phyloP scores from a whole-genome alignment of 1,140 invertebrate species.

The Hyles vespertilio region DNA sequence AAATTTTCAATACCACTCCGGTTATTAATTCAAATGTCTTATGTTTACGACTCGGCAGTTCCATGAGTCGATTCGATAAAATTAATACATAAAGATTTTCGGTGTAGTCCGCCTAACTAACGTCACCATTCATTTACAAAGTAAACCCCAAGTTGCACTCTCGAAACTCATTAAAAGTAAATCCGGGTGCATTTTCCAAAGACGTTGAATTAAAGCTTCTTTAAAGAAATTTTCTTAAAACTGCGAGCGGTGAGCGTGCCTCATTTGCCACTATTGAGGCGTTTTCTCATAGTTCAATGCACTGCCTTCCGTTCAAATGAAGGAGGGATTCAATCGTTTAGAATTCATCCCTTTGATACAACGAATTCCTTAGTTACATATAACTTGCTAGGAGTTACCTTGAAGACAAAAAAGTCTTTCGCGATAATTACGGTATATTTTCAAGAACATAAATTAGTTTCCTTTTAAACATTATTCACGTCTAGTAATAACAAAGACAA shows the following conservation, averaged over 20 bases:
- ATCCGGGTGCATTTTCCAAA: slow-evolving; percentile 69
- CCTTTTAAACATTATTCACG: no score
- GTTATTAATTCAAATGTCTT: no score
- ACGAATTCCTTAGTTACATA: no score
- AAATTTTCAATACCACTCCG: no score
- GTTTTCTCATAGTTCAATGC: slow-evolving; percentile 53
- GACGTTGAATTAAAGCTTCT: slow-evolving; percentile 68
- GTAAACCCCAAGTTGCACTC: slow-evolving; percentile 66
- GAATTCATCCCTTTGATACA: slow-evolving; percentile 30
- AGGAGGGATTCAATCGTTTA: slow-evolving; percentile 40
- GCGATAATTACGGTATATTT: no score
- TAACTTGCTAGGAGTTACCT: no score
- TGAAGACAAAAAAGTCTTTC: no score
- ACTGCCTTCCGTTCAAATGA: slow-evolving; percentile 45
- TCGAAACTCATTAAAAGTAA: slow-evolving; percentile 73
- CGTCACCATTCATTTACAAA: slow-evolving; percentile 62
- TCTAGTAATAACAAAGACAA: no score
- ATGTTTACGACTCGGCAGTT: no score
- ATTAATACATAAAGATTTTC: slow-evolving; percentile 26
- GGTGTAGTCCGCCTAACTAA: slow-evolving; percentile 33
- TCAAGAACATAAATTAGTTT: no score
- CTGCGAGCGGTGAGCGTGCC: slow-evolving; percentile 55
- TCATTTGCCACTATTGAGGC: slow-evolving; percentile 70
- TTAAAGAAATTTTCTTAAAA: slow-evolving; percentile 70
- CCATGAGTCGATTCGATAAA: slow-evolving; percentile 4